Evolutionary conservation across 2,113 vertebrate species (phyloP).

Genomic region (Sardina pilchardus): DNA sequence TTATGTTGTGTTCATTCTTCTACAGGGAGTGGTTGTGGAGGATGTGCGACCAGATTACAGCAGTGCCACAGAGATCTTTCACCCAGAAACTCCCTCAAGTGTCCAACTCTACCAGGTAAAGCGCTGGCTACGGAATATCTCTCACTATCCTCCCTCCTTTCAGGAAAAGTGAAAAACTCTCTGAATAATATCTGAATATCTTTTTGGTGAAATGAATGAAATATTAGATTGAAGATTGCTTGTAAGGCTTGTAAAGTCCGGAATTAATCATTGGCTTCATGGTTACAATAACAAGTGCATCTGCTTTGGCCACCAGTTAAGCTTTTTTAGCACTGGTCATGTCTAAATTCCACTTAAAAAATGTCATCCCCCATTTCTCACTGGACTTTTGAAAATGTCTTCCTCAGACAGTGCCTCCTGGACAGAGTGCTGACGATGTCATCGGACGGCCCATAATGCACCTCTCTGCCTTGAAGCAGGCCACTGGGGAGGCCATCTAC

Average conservation of each 20-base stretch:
- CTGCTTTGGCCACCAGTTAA: neutral
- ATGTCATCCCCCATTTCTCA: neutral
- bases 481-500: constrained; percentile 90
- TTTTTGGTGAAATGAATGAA: neutral
- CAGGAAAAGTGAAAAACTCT: neutral
- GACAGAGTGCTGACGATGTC: constrained; percentile 77
- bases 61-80: constrained; percentile 81
- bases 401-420: constrained; percentile 81
- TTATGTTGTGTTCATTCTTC: constrained; percentile 27
- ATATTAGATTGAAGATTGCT: neutral
- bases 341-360: neutral
- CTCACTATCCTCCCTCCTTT: neutral
- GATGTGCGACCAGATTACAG: constrained; percentile 64
- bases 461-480: constrained; percentile 85
- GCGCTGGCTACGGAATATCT: neutral
- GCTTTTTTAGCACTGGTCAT: neutral
- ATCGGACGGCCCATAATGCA: constrained; percentile 89
- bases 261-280: neutral
- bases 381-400: neutral
- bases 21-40: constrained; percentile 69
- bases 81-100: constrained; percentile 75
- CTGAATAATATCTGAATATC: neutral
- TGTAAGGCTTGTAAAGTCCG: too few species aligned
- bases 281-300: neutral
- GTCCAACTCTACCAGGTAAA: constrained; percentile 89